Percentiles rank a stretch among this genome's conserved stretches.
phyloP scores from a whole-genome alignment of 2,888 invertebrate species.

The Biston betularia region DNA sequence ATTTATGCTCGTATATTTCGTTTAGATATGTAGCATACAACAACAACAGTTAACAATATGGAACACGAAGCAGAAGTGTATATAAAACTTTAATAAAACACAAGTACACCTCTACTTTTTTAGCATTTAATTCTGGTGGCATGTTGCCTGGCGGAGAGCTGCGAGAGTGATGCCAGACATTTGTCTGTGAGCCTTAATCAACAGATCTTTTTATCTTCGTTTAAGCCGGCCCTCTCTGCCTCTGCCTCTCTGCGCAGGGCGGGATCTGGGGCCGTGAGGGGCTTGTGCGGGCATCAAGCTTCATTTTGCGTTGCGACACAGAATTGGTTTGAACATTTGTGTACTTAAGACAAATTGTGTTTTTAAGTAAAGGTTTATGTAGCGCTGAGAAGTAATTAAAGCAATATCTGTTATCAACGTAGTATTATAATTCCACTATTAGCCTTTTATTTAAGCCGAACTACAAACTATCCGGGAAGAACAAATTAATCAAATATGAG shows the following conservation, averaged over 20 bases:
- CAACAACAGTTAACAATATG: too few relatives aligned
- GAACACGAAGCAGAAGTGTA: too few relatives aligned
- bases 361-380: too few relatives aligned
- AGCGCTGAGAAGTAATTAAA: too few relatives aligned
- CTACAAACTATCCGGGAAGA: background rate
- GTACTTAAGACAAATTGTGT: too few relatives aligned
- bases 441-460: background rate
- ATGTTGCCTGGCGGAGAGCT: constrained; percentile 41
- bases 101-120: background rate
- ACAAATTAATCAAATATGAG: background rate
- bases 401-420: too few relatives aligned
- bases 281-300: background rate
- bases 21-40: too few relatives aligned
- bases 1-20: too few relatives aligned
- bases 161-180: constrained; percentile 64
- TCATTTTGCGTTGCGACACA: too few relatives aligned
- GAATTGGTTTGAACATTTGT: too few relatives aligned
- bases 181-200: constrained; percentile 64
- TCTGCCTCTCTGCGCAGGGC: constrained; percentile 10
- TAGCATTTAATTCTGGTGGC: constrained; percentile 48
- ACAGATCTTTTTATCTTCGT: constrained; percentile 61
- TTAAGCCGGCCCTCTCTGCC: constrained; percentile 33
- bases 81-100: background rate
- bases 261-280: background rate
- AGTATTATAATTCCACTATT: too few relatives aligned